A percentile compares a stretch with the other conserved stretches of the same genome.
Conservation (phyloP, 2,797 vertebrate species). For the Meriones psammophilus region DNA sequence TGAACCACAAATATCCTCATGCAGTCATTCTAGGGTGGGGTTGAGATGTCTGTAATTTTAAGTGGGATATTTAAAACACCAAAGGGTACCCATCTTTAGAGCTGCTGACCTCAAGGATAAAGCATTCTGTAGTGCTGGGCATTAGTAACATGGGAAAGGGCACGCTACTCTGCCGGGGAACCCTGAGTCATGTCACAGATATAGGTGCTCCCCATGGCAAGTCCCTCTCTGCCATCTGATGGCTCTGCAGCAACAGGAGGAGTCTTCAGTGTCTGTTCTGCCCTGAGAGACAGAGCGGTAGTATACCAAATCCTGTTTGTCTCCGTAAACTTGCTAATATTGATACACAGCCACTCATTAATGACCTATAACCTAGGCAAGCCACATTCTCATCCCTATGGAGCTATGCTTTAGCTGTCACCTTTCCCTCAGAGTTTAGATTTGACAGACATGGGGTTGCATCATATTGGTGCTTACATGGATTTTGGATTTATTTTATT, state of each 20-base stretch:
- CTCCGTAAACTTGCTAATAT: background rate
- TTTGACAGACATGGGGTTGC: background rate
- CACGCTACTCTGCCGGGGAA: no score
- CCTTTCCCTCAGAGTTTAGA: background rate
- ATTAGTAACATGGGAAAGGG: background rate
- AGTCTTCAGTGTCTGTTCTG: background rate
- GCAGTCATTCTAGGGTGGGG: background rate
- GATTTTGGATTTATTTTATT: background rate
- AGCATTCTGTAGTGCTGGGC: background rate
- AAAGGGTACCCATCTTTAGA: background rate
- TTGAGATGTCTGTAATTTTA: conserved; percentile 35
- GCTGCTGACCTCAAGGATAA: conserved; percentile 31
- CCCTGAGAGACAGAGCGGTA: background rate
- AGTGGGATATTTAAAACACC: conserved; percentile 33
- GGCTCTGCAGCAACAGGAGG: background rate
- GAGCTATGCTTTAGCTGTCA: background rate
- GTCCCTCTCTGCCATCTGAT: background rate
- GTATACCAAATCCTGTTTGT: background rate
- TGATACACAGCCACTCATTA: background rate
- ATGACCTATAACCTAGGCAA: conserved; percentile 1
- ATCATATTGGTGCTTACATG: background rate
- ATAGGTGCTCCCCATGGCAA: background rate
- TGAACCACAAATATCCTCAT: conserved; percentile 22
- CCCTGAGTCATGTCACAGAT: background rate
- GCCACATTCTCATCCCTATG: background rate